Percentiles rank a stretch among this genome's conserved stretches.
These are phyloP conservation scores for Arvicanthis niloticus DNA, from an alignment of 2,113 vertebrate species.

Conservation along the genomic window DNA sequence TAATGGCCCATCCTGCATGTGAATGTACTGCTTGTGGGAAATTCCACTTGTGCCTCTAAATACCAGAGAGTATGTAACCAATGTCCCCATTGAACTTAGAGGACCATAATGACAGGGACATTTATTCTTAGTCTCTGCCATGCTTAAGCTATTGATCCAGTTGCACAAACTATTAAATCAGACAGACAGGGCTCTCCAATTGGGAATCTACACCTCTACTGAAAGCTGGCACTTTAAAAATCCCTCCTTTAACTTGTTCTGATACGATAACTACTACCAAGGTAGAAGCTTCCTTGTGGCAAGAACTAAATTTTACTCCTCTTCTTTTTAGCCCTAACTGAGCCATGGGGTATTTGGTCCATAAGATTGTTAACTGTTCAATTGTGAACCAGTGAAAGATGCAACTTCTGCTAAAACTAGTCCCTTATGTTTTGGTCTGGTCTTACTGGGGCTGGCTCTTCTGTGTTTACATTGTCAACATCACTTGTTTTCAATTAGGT, in stretches of 20 bases:
- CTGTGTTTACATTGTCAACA: conserved; percentile 4
- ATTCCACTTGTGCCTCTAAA: not conserved
- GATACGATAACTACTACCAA: not conserved
- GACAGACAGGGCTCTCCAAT: not conserved
- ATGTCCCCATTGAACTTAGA: conserved; percentile 20
- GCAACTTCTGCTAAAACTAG: not conserved
- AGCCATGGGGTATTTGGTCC: not conserved
- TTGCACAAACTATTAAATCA: not conserved
- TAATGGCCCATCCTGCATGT: not conserved
- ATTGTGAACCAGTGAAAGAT: conserved; percentile 16
- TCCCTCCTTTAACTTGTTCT: not conserved
- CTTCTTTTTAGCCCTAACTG: not conserved
- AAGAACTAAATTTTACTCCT: not conserved
- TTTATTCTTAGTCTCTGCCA: conserved; percentile 12
- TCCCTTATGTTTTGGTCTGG: not conserved
- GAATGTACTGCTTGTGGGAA: conserved; percentile 59
- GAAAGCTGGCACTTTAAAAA: not conserved
- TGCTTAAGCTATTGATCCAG: not conserved
- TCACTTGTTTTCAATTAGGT: conserved; percentile 41
- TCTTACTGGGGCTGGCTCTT: not conserved
- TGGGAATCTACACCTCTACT: not conserved
- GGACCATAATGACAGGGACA: conserved; percentile 2
- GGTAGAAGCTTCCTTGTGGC: not conserved
- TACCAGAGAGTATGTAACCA: not conserved
- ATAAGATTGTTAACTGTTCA: not conserved